phyloP scores from a whole-genome alignment of 1,140 invertebrate genomes.

The Oncopeltus fasciatus region DNA sequence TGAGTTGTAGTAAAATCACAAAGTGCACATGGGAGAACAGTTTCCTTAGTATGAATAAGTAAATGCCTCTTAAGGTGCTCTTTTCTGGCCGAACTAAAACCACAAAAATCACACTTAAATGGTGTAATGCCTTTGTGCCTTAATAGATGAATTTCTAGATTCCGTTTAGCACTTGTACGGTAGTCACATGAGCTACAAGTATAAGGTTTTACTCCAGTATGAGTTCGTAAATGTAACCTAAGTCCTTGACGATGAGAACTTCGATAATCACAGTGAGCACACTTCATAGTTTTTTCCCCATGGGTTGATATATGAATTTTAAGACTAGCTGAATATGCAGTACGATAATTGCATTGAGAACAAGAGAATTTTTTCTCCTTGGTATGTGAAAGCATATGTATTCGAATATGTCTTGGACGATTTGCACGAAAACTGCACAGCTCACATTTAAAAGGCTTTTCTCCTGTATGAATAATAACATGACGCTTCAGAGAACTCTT shows the following conservation, averaged over 20 bases:
- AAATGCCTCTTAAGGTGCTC: background rate
- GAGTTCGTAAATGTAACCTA: background rate
- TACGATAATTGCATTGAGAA: background rate
- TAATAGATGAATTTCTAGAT: background rate
- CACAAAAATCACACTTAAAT: background rate
- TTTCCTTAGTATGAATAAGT: background rate
- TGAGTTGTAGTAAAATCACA: constrained; percentile 2
- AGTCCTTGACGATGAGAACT: background rate
- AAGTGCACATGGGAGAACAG: background rate
- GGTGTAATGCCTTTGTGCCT: background rate
- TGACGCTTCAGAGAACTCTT: background rate
- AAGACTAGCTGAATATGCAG: background rate
- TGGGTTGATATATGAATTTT: background rate
- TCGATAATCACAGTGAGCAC: background rate
- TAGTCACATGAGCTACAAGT: background rate
- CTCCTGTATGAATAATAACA: background rate
- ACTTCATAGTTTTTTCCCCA: background rate
- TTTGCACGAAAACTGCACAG: background rate
- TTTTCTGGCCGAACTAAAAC: background rate
- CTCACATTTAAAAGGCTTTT: background rate
- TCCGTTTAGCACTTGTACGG: background rate
- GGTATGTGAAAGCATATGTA: background rate
- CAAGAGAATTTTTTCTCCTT: background rate
- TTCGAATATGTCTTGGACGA: background rate
- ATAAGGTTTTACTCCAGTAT: background rate